Base-by-base conservation (phyloP, 2,888 invertebrate species). In the Athrips mouffetella region DNA sequence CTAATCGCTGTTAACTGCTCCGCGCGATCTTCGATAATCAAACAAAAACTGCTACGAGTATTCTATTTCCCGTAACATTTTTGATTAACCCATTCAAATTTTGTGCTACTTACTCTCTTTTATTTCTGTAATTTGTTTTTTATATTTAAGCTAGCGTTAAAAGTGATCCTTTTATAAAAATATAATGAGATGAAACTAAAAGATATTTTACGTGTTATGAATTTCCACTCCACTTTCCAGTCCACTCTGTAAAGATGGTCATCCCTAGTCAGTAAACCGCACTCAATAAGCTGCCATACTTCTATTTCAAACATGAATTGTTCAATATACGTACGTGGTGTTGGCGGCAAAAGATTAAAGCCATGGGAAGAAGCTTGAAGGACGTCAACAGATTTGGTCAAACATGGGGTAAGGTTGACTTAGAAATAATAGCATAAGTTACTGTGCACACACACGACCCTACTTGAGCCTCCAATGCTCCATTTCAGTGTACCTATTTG, bases 391-490 rank as follows among this genome's bases (percentile, higher is more conserved):
- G 80, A 82, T 82, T 83, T 84, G 75, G 74, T 79, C 79, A 87
- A 87, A 86, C 76, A 85, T 73, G 70, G 73, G 70, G 70, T 64
- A 68, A 73, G 71, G 74, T 80, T 79, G 81, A 78, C 81, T 82
- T 82, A 81, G 83, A 86, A 84, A 86, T 86, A 86, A 87, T 84
- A 86, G 81, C 78, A 81, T 82, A 76, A 84, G 83, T 80, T 81
- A 80, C 78, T 84, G 64, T 66, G 80, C 73, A 84, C 78, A 85
- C 67, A 70, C 52, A n/a, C 57, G 65, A 76, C 81, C 80, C 76
- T 71, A 79, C 84, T 85, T 79, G 71, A 84, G 65, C 60, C 70
- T 71, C 67, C 71, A 69, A 77, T 70, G 77, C 76, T 73, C 71
- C 77, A 76, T 79, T 83, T 77, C 76, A 81, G 80, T 69, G 67